Conservation (phyloP, 2,888 invertebrate genomes). For the Sepiola atlantica region DNA sequence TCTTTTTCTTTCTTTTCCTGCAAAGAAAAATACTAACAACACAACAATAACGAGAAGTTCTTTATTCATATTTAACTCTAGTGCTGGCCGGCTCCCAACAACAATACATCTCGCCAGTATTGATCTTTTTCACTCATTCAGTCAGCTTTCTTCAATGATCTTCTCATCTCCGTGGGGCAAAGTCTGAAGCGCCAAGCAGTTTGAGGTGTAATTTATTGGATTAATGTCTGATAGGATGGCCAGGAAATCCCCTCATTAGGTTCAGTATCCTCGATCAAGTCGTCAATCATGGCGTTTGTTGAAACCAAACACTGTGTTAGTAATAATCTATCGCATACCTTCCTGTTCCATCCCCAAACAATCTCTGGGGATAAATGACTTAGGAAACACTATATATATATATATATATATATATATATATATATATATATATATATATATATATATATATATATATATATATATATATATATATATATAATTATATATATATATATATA, state of each 20-base stretch:
- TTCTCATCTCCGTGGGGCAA: slow-evolving; percentile 18
- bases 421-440: no score
- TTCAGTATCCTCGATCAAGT: slow-evolving; percentile 21
- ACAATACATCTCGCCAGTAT: neutral
- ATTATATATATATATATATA: neutral
- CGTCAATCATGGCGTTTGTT: slow-evolving; percentile 32
- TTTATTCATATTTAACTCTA: neutral
- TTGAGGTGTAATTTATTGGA: slow-evolving; percentile 32
- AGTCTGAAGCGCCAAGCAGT: neutral
- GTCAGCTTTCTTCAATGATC: neutral
- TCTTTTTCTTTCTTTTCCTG: neutral
- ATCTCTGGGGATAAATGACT: neutral
- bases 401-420: neutral
- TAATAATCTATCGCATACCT: neutral
- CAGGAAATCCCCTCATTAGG: slow-evolving; percentile 32
- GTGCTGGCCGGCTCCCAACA: neutral
- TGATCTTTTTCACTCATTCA: neutral
- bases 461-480: no score
- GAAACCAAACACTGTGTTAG: slow-evolving; percentile 21
- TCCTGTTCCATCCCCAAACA: neutral
- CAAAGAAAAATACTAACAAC: neutral
- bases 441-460: no score
- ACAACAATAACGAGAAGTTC: neutral
- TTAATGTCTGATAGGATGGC: slow-evolving; percentile 32
- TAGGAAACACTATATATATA: neutral